Evolutionary conservation across 2,888 invertebrate species (phyloP).

Genomic region (Eupithecia vulgata): DNA sequence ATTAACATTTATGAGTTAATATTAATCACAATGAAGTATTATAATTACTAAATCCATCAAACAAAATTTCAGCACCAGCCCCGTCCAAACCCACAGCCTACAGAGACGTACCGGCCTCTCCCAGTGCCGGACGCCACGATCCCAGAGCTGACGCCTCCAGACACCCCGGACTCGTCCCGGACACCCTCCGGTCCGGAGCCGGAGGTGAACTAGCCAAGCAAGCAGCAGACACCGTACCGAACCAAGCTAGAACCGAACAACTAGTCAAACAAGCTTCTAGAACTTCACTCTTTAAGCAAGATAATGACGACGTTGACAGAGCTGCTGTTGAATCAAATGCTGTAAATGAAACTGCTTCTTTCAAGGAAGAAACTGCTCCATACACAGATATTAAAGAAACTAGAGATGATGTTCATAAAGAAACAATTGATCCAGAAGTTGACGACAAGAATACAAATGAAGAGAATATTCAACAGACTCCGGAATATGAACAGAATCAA

Average conservation of each 20-base stretch:
- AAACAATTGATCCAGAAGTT: neutral
- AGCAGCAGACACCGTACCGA: slow-evolving; percentile 48
- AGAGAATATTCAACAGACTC: slow-evolving; percentile 34
- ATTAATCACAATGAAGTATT: neutral
- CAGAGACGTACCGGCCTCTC: slow-evolving; percentile 66
- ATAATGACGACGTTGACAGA: slow-evolving; percentile 26
- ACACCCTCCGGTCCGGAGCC: slow-evolving; percentile 45
- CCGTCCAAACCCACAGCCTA: slow-evolving; percentile 70
- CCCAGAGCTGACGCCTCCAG: slow-evolving; percentile 64
- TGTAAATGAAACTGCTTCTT: neutral
- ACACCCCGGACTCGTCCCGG: slow-evolving; percentile 70
- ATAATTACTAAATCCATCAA: neutral
- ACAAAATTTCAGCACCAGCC: slow-evolving; percentile 71
- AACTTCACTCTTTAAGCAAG: slow-evolving; percentile 43
- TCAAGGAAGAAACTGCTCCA: neutral
- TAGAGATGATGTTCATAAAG: slow-evolving; percentile 16
- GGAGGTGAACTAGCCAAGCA: slow-evolving; percentile 9
- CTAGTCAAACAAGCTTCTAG: slow-evolving; percentile 55
- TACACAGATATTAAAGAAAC: neutral
- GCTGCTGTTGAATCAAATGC: neutral
- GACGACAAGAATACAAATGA: neutral
- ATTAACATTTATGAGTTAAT: neutral
- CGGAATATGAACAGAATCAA: slow-evolving; percentile 36
- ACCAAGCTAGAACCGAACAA: slow-evolving; percentile 20
- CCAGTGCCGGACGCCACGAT: slow-evolving; percentile 52